These are phyloP conservation scores for Sinosuthora webbiana DNA, from an alignment of 2,113 vertebrate genomes.

Conservation along the genomic window DNA sequence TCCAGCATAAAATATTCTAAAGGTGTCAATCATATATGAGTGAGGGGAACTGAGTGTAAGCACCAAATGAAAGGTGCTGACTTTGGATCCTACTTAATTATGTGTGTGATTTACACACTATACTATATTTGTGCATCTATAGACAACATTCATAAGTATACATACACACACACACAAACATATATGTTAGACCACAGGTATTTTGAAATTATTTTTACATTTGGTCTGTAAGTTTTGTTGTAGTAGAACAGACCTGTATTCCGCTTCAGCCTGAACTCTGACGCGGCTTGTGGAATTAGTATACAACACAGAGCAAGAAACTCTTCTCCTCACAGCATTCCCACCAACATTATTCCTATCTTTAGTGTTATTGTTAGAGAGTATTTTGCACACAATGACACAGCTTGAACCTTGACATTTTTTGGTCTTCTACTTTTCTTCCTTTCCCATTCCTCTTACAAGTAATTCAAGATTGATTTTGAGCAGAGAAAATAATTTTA, in stretches of 20 bases:
- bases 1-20: neutral
- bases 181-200: neutral
- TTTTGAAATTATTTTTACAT: neutral
- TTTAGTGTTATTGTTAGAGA: neutral
- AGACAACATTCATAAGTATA: neutral
- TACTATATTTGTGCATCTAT: neutral
- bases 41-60: neutral
- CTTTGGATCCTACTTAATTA: neutral
- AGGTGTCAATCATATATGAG: neutral
- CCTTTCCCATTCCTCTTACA: neutral
- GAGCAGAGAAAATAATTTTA: conserved; percentile 7
- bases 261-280: neutral
- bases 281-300: neutral
- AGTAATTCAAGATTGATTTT: conserved; percentile 15
- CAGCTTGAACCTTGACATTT: neutral
- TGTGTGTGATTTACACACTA: neutral
- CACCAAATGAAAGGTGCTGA: neutral
- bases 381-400: neutral
- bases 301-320: neutral
- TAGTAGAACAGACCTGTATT: neutral
- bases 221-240: neutral
- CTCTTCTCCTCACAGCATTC: neutral
- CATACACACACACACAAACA: neutral
- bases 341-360: neutral
- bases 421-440: neutral